Evolutionary conservation across 2,113 vertebrate genomes (phyloP).

Genomic region (Camelus dromedarius): DNA sequence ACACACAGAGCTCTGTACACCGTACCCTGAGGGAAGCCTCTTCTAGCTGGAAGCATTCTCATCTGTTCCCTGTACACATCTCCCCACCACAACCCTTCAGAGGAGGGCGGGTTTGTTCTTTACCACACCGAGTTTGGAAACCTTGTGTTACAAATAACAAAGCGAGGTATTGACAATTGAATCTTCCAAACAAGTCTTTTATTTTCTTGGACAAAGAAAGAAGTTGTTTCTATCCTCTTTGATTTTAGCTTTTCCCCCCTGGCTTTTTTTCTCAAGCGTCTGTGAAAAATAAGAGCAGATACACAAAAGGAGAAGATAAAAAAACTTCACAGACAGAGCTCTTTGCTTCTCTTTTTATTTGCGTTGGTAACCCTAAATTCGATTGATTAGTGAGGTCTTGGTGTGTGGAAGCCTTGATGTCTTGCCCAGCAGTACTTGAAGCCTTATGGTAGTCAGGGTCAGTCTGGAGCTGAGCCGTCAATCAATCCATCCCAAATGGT

Average conservation of each 20-base stretch:
- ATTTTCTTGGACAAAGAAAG: neutral
- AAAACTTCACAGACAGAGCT: neutral
- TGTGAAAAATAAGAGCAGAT: neutral
- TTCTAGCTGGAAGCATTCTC: neutral
- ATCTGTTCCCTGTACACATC: neutral
- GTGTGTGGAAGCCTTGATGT: no score
- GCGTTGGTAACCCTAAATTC: neutral
- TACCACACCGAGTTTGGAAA: neutral
- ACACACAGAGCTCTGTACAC: neutral
- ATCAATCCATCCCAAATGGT: neutral
- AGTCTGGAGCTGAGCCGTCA: neutral
- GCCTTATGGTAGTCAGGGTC: neutral
- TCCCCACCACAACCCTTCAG: neutral
- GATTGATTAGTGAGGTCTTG: no score
- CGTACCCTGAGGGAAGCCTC: neutral
- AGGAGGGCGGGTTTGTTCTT: neutral
- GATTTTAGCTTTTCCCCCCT: neutral
- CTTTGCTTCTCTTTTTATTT: neutral
- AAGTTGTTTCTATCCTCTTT: neutral
- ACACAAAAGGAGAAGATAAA: neutral
- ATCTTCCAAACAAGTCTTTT: neutral
- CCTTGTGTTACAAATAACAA: neutral
- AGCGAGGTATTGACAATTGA: neutral
- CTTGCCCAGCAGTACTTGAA: neutral
- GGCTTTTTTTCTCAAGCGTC: neutral